A percentile compares a stretch with the other conserved stretches of the same genome.
phyloP scores from a whole-genome alignment of 2,888 invertebrate genomes.

The Dryadula phaetusa region DNA sequence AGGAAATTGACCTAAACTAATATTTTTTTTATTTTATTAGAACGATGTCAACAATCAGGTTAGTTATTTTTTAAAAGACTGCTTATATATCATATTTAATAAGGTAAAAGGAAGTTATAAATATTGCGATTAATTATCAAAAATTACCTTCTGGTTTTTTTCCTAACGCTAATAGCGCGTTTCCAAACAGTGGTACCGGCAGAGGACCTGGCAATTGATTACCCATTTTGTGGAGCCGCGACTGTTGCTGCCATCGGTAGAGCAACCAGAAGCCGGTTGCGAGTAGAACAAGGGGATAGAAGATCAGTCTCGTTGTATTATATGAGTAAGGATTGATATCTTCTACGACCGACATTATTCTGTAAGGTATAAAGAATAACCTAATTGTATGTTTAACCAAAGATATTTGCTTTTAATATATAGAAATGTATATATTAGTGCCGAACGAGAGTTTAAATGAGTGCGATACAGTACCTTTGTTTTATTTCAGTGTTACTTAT shows the following conservation, averaged over 20 bases:
- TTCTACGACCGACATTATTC: slow-evolving; percentile 55
- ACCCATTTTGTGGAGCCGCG: slow-evolving; percentile 84
- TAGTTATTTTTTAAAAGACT: too few relatives aligned
- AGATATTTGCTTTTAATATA: too few relatives aligned
- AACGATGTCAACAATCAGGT: too few relatives aligned
- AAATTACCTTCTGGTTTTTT: slow-evolving; percentile 84
- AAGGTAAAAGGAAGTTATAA: too few relatives aligned
- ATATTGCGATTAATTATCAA: too few relatives aligned
- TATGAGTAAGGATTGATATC: slow-evolving; percentile 46
- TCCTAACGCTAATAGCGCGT: slow-evolving; percentile 86
- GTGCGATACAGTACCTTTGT: slow-evolving; percentile 2
- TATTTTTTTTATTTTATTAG: too few relatives aligned
- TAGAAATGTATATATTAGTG: too few relatives aligned
- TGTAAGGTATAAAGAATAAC: slow-evolving; percentile 41
- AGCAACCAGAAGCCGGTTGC: slow-evolving; percentile 63
- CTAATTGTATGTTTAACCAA: neutral
- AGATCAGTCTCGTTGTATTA: slow-evolving; percentile 54
- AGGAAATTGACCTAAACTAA: too few relatives aligned
- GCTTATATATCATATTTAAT: too few relatives aligned
- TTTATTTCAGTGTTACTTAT: neutral
- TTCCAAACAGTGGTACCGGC: slow-evolving; percentile 87
- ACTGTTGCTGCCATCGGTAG: slow-evolving; percentile 78
- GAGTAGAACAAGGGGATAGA: slow-evolving; percentile 63
- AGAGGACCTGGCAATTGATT: slow-evolving; percentile 88
- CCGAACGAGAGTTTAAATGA: too few relatives aligned